phyloP scores from a whole-genome alignment of 2,888 invertebrate species.

The Nomada goodeniana region DNA sequence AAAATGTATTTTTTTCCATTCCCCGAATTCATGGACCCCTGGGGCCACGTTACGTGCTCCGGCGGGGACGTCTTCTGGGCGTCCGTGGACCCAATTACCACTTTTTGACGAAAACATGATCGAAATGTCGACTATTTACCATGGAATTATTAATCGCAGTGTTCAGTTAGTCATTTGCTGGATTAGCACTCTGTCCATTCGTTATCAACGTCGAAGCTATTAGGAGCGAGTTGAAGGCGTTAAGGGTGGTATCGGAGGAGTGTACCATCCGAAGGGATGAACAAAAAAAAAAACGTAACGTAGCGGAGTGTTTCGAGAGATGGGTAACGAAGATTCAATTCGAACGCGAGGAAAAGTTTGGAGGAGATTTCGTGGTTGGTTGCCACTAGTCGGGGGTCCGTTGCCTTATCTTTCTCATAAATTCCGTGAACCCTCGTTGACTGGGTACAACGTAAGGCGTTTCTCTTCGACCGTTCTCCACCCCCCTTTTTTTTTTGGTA shows the following conservation, averaged over 20 bases:
- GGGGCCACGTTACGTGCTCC: too few species aligned
- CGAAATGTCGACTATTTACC: too few species aligned
- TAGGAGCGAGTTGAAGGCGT: background rate
- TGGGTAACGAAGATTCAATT: slow-evolving; percentile 41
- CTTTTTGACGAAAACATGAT: too few species aligned
- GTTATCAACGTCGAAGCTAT: background rate
- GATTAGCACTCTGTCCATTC: too few species aligned
- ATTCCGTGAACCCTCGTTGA: slow-evolving; percentile 54
- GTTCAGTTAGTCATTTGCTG: too few species aligned
- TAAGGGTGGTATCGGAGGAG: background rate
- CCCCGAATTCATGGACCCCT: too few species aligned
- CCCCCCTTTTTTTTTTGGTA: background rate
- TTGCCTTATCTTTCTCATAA: slow-evolving; percentile 55
- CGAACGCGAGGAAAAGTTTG: slow-evolving; percentile 16
- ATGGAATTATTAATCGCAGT: too few species aligned
- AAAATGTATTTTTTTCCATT: too few species aligned
- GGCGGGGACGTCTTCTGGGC: too few species aligned
- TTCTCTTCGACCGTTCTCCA: slow-evolving; percentile 8
- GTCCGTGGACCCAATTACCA: too few species aligned
- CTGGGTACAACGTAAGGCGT: slow-evolving; percentile 27
- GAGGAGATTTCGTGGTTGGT: slow-evolving; percentile 32
- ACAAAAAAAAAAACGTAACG: background rate
- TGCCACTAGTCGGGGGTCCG: slow-evolving; percentile 8
- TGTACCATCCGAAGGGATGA: too few species aligned
- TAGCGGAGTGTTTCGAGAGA: background rate